phyloP scores from a whole-genome alignment of 2,113 vertebrate species.

The Chaetura pelagica region DNA sequence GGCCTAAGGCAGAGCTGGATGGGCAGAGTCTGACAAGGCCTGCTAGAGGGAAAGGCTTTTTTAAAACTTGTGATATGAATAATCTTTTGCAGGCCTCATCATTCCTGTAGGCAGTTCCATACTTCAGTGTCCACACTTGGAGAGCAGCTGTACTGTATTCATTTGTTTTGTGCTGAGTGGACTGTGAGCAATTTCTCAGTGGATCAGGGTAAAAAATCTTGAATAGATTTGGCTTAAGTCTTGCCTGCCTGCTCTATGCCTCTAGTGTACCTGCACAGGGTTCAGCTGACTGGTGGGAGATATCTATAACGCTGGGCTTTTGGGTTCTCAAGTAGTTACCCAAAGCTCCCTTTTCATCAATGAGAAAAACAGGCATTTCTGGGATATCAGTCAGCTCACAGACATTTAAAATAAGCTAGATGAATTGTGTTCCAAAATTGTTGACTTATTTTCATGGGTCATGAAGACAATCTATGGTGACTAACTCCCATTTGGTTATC shows the following conservation, averaged over 20 bases:
- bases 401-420: background rate
- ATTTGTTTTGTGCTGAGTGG: background rate
- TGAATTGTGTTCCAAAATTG: background rate
- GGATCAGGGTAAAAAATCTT: background rate
- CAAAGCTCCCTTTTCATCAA: background rate
- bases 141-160: background rate
- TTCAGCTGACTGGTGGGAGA: background rate
- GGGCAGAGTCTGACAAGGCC: background rate
- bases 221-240: background rate
- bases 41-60: background rate
- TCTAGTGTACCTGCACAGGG: background rate
- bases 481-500: background rate
- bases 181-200: background rate
- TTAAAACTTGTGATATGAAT: background rate
- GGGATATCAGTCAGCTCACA: background rate
- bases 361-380: conserved; percentile 5
- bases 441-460: background rate
- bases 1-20: background rate
- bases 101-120: background rate
- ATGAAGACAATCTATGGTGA: background rate
- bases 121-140: background rate
- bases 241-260: background rate
- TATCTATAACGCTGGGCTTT: background rate
- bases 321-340: background rate
- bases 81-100: background rate